Evolutionary conservation across 2,797 vertebrate species (phyloP).

Genomic region (Sebastes hopkinsi): DNA sequence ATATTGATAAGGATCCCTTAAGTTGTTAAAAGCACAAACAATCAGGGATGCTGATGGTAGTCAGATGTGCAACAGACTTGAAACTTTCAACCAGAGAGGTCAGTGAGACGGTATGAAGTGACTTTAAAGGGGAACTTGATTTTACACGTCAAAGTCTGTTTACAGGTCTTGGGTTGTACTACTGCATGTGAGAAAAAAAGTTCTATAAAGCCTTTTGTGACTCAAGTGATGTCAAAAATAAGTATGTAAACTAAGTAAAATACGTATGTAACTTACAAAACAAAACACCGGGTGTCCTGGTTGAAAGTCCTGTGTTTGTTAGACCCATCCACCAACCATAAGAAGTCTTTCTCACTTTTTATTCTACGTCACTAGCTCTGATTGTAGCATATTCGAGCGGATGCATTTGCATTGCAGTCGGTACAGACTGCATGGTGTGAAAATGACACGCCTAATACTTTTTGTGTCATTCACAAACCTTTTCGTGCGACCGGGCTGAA

Average conservation of each 20-base stretch:
- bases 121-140: not conserved
- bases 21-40: too few species aligned
- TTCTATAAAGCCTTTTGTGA: not conserved
- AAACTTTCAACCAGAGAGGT: not conserved
- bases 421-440: fast-evolving
- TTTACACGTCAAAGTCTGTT: not conserved
- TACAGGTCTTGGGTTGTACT: not conserved
- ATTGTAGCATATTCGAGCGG: fast-evolving
- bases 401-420: too few species aligned
- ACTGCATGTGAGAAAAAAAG: not conserved
- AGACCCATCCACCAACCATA: too few species aligned
- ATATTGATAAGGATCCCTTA: too few species aligned
- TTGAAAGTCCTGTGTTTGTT: too few species aligned
- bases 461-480: too few species aligned
- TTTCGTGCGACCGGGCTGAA: too few species aligned
- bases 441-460: too few species aligned
- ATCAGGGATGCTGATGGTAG: not conserved
- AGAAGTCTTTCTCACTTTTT: too few species aligned
- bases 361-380: too few species aligned
- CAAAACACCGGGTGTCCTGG: fast-evolving
- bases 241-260: too few species aligned
- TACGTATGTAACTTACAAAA: too few species aligned
- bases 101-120: not conserved
- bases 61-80: not conserved
- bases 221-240: not conserved